These are phyloP conservation scores for Cephus pygmeus DNA, from an alignment of 2,888 invertebrate genomes.

Conservation along the genomic window DNA sequence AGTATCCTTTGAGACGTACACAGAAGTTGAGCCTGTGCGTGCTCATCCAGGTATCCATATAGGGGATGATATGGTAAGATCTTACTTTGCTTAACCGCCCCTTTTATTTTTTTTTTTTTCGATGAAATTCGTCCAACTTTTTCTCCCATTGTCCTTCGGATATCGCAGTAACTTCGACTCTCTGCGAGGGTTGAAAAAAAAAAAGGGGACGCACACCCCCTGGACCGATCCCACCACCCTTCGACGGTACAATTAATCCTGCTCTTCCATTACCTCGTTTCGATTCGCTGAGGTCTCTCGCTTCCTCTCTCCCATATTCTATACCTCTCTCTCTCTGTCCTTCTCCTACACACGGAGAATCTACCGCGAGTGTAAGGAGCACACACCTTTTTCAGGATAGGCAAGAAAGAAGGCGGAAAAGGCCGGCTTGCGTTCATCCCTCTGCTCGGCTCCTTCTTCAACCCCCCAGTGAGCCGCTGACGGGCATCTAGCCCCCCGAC, in stretches of 20 bases:
- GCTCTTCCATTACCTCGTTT: slow-evolving; percentile 7
- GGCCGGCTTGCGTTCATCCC: background rate
- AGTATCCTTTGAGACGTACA: background rate
- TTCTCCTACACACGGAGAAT: slow-evolving; percentile 29
- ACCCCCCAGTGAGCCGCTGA: background rate
- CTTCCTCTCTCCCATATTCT: background rate
- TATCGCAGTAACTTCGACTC: background rate
- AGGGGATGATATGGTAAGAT: background rate
- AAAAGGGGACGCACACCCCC: background rate
- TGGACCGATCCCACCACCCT: background rate
- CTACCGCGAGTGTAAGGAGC: background rate
- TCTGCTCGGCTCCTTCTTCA: background rate
- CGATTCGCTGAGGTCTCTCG: slow-evolving; percentile 21
- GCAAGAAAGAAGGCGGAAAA: background rate
- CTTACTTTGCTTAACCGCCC: background rate
- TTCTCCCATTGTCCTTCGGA: background rate
- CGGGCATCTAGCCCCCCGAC: background rate
- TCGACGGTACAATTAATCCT: background rate
- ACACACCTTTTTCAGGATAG: background rate
- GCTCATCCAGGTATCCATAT: background rate
- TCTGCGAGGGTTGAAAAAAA: background rate
- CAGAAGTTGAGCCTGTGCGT: background rate
- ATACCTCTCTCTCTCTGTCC: slow-evolving; percentile 31
- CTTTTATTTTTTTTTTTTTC: background rate
- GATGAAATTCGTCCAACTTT: background rate